phyloP scores from a whole-genome alignment of 2,888 invertebrate species.

The Artemia sinica region DNA sequence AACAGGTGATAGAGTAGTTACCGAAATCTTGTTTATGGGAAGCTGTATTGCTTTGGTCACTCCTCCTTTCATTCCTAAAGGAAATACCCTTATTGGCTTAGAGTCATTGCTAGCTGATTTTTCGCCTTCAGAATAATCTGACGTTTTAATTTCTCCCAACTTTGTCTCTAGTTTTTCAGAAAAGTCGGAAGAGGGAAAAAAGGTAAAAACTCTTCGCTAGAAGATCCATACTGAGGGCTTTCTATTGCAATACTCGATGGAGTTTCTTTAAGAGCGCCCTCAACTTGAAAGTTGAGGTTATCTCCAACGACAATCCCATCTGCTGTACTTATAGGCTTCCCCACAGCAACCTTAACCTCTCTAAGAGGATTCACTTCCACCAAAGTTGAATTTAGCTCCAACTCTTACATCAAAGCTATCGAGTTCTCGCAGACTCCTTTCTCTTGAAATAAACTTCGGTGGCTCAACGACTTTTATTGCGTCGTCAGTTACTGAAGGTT shows the following conservation, averaged over 20 bases:
- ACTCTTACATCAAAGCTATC: slow-evolving; percentile 3
- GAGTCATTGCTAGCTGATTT: neutral
- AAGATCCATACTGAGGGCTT: neutral
- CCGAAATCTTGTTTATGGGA: neutral
- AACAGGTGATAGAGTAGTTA: neutral
- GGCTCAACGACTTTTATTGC: slow-evolving; percentile 7
- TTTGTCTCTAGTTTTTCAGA: neutral
- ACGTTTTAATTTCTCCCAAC: neutral
- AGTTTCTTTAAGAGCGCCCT: neutral
- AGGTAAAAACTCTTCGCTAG: neutral
- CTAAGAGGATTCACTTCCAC: neutral
- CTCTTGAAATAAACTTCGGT: neutral
- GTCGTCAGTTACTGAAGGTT: neutral
- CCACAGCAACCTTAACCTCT: slow-evolving; percentile 5
- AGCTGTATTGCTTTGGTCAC: too few relatives aligned
- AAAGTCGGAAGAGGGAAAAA: neutral
- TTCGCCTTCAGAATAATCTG: neutral
- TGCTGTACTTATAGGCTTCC: neutral
- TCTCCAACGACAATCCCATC: neutral
- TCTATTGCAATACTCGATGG: neutral
- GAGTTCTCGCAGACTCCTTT: neutral
- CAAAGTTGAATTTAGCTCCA: slow-evolving; percentile 10
- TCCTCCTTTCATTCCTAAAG: neutral
- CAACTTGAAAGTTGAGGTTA: neutral
- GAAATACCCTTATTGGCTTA: neutral